Conservation (phyloP, 2,113 vertebrate species). For the Scytalopus superciliaris region DNA sequence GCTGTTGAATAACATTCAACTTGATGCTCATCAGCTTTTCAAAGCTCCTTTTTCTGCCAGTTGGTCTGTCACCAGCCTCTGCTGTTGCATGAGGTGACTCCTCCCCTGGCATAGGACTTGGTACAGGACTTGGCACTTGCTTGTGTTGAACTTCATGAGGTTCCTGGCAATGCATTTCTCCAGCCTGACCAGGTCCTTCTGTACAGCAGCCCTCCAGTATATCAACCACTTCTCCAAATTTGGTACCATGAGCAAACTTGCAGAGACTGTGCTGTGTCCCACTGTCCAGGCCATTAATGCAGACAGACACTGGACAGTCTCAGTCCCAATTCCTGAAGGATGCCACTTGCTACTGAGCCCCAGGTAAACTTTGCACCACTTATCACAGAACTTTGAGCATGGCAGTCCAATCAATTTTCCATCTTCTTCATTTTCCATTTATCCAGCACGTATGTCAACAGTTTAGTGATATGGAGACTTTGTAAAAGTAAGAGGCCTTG, state of each 20-base stretch:
- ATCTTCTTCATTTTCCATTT: background rate
- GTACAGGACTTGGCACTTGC: background rate
- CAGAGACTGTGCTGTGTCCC: background rate
- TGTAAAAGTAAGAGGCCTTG: background rate
- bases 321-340: background rate
- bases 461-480: background rate
- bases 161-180: background rate
- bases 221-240: background rate
- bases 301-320: background rate
- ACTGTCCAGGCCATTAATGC: background rate
- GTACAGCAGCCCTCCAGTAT: background rate
- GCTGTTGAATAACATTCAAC: background rate
- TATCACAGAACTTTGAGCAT: background rate
- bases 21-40: background rate
- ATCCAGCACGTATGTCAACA: background rate
- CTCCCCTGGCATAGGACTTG: background rate
- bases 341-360: background rate
- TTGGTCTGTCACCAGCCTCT: background rate
- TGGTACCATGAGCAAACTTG: background rate
- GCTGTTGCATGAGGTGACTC: background rate
- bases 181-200: background rate
- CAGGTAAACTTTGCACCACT: background rate
- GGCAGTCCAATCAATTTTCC: background rate
- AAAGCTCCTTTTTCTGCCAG: background rate
- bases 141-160: background rate